Percentiles rank a stretch among this genome's conserved stretches.
These are phyloP conservation scores for Centrocercus urophasianus DNA, from an alignment of 2,113 vertebrate species.

Conservation along the genomic window DNA sequence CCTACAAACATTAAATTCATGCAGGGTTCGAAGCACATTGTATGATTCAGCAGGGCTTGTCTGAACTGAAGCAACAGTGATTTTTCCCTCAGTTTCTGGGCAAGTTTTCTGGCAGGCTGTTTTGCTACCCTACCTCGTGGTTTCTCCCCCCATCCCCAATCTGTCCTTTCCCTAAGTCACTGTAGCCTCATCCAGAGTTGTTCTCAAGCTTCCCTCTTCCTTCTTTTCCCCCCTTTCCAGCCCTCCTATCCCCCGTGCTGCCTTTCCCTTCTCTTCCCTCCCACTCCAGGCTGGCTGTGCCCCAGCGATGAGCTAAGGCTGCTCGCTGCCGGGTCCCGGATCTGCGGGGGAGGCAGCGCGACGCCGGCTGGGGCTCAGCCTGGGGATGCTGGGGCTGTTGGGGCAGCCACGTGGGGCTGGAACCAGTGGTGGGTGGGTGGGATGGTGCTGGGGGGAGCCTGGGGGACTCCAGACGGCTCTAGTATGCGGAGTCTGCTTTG, in stretches of 20 bases:
- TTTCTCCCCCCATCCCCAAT: background rate
- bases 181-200: background rate
- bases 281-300: background rate
- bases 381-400: accelerated
- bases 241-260: background rate
- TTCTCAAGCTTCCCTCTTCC: background rate
- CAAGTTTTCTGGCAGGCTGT: background rate
- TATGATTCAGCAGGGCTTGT: background rate
- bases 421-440: background rate
- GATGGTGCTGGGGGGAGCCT: background rate
- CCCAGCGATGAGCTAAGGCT: constrained; percentile 12
- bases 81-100: background rate
- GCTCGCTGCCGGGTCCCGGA: background rate
- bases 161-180: accelerated
- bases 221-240: background rate
- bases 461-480: accelerated
- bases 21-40: background rate
- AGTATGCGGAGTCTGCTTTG: background rate
- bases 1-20: accelerated
- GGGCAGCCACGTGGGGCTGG: background rate
- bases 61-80: too few species aligned
- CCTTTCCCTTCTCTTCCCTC: background rate
- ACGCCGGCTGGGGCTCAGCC: background rate
- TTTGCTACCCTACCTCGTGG: background rate
- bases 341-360: constrained; percentile 12